Base-by-base conservation (phyloP, 2,113 vertebrate species). In the Riparia riparia region DNA sequence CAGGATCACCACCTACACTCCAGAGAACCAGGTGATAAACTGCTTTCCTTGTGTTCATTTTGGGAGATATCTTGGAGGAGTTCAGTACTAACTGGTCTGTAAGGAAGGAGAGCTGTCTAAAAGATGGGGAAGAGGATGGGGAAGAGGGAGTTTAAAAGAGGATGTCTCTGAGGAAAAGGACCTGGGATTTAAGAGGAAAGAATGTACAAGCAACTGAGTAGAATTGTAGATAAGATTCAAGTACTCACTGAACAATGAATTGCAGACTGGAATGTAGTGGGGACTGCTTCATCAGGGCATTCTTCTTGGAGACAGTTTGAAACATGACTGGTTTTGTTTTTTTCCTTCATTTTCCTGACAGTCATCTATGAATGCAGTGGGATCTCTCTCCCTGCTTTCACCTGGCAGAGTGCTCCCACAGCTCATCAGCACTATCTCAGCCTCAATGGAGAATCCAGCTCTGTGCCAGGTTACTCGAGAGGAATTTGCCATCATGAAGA, bases 401-500 rank as follows among this genome's bases (percentile, higher is more conserved):
- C 99, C 99, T 28, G 92, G 96, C 73, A 98, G 98, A 91, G 98
- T 99, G 78, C 98, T 99, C 63, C 99, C 99, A 0, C 98, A 98
- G 45, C 98, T 99, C 77, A 98, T 99, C 96, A 97, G 90, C 94
- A 98, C 98, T n/a, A 97, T 99, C 91, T 98, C 97, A 0, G 95
- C 98, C 78, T 97, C 97, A 1, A 97, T 99, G 93, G 97, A 98
- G 79, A 98, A 98, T 65, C 98, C 98, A 2, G 98, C 98, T 4
- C 95, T 99, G 22, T 86, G 95, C 60, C 98, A 98, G 45, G 98
- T 99, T 94, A 99, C 99, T 10, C 98, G 98, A 57, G 98, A 99
- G 88, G 99, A 99, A 93, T 99, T 98, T 53, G 98, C 98, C 65
- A 99, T 99, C 97, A 99, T 99, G 99, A 98, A 97, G 89, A 99